Conservation (phyloP, 2,888 invertebrate genomes). For the Byasa hedistus region DNA sequence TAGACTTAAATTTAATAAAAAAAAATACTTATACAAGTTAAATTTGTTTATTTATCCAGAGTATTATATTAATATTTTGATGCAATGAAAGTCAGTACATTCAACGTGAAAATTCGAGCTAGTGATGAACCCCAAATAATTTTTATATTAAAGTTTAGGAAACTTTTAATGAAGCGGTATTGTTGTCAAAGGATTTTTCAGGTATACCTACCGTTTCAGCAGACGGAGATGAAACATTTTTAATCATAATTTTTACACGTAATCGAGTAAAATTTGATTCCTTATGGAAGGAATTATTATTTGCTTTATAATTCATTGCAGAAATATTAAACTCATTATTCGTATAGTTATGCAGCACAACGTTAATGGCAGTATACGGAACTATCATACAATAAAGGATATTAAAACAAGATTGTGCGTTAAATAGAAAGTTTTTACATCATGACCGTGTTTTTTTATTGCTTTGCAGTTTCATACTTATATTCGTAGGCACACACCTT, state of each 20-base stretch:
- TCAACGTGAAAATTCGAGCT: constrained; percentile 1
- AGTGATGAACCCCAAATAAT: background rate
- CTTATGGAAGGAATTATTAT: background rate
- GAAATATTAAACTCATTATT: too few relatives aligned
- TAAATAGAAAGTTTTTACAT: too few relatives aligned
- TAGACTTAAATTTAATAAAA: background rate
- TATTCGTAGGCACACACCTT: too few relatives aligned
- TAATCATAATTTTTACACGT: background rate
- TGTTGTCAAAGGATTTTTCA: background rate
- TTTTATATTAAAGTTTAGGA: constrained; percentile 1
- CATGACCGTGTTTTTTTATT: too few relatives aligned
- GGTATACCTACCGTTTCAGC: background rate
- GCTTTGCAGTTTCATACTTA: too few relatives aligned
- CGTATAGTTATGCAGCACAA: too few relatives aligned
- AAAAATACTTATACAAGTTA: background rate
- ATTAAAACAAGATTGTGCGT: too few relatives aligned
- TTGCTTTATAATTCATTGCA: too few relatives aligned
- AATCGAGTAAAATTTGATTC: too few relatives aligned
- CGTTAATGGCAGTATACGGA: too few relatives aligned
- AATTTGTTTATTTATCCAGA: background rate
- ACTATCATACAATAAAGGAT: too few relatives aligned
- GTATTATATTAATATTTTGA: background rate
- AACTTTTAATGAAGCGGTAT: constrained; percentile 15
- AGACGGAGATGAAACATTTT: constrained; percentile 1
- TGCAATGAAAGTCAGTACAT: background rate